phyloP scores from a whole-genome alignment of 2,113 vertebrate genomes.

The Arizona elegans region DNA sequence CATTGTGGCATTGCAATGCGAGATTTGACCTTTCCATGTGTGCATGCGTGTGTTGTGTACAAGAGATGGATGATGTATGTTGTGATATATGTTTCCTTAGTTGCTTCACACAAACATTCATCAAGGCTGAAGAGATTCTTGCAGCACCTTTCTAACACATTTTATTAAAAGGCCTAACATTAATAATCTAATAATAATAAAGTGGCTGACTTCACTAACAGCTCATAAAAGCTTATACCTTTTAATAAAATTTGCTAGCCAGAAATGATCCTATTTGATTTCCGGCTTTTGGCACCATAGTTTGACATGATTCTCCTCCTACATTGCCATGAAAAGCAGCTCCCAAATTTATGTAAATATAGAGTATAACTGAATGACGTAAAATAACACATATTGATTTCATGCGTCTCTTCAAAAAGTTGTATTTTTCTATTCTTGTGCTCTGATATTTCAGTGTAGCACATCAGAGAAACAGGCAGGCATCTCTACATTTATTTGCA shows the following conservation, averaged over 20 bases:
- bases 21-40: neutral
- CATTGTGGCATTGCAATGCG: neutral
- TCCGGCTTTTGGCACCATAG: neutral
- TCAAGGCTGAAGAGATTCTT: neutral
- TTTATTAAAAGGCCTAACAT: neutral
- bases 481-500: neutral
- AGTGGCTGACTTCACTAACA: neutral
- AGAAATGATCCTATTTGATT: neutral
- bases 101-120: neutral
- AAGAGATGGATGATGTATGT: neutral
- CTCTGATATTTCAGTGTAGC: neutral
- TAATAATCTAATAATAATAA: no score
- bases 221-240: neutral
- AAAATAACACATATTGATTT: neutral
- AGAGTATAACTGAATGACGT: neutral
- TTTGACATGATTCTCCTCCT: neutral
- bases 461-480: neutral
- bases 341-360: neutral
- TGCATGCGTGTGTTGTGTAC: neutral
- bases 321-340: neutral
- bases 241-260: neutral
- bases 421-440: neutral
- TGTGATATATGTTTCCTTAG: neutral
- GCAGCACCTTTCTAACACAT: neutral
- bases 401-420: neutral